These are phyloP conservation scores for Cotesia chilonis DNA, from an alignment of 1,140 invertebrate genomes.

Conservation along the genomic window DNA sequence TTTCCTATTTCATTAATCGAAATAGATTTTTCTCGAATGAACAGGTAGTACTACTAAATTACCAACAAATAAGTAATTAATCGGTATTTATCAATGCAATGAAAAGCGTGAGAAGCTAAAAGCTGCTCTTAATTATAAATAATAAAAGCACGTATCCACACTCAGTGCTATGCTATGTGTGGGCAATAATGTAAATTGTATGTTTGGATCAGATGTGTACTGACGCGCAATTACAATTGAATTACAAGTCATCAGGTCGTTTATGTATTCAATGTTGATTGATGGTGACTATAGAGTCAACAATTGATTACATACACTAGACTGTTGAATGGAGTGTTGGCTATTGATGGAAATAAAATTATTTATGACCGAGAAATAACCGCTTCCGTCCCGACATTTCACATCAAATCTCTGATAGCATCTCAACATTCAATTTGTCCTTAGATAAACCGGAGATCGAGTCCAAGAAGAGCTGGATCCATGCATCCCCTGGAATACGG, in stretches of 20 bases:
- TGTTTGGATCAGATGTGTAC: neutral
- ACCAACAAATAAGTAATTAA: no score
- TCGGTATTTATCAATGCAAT: no score
- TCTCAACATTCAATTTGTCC: neutral
- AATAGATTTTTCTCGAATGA: neutral
- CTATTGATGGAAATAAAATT: conserved; percentile 2
- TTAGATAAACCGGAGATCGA: conserved; percentile 77
- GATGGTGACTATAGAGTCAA: conserved; percentile 1
- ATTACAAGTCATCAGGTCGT: conserved; percentile 4
- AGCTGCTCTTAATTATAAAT: no score
- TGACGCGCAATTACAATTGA: neutral
- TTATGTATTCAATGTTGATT: neutral
- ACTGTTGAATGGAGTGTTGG: neutral
- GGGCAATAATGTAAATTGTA: conserved; percentile 1
- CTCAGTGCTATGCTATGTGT: neutral
- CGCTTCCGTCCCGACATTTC: neutral
- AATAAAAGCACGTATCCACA: neutral
- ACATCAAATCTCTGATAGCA: neutral
- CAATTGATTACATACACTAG: neutral
- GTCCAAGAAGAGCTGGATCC: conserved; percentile 72
- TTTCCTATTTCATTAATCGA: no score
- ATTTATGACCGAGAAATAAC: conserved; percentile 12
- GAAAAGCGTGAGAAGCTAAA: no score
- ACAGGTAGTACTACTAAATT: neutral
- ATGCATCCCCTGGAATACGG: conserved; percentile 74